phyloP scores from a whole-genome alignment of 1,140 invertebrate genomes.

The Pachyrhynchus sulphureomaculatus region DNA sequence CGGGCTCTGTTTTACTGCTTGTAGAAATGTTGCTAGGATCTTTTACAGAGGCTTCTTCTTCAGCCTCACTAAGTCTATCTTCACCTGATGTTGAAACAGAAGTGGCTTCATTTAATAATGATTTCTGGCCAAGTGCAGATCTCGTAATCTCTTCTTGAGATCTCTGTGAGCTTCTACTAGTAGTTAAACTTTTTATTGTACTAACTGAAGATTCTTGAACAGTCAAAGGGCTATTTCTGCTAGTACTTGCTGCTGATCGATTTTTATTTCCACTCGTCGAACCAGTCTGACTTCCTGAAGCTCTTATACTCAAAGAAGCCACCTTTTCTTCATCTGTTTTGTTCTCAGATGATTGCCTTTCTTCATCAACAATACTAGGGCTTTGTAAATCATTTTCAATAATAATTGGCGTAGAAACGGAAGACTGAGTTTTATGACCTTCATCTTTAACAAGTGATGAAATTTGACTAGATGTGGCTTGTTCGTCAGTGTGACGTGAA shows the following conservation, averaged over 20 bases:
- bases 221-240: no score
- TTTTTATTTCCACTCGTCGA: not conserved
- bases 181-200: no score
- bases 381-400: not conserved
- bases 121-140: no score
- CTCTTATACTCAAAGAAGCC: conserved; percentile 8
- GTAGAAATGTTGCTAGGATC: no score
- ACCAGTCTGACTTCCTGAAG: not conserved
- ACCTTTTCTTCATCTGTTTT: conserved; percentile 31
- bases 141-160: no score
- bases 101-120: no score
- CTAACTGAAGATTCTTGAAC: no score
- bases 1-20: no score
- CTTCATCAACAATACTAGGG: not conserved
- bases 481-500: not conserved
- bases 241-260: not conserved
- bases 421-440: not conserved
- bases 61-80: no score
- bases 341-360: conserved; percentile 16
- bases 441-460: not conserved
- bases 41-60: no score
- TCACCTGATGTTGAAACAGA: no score
- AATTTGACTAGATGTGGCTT: not conserved
- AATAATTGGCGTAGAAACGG: not conserved
- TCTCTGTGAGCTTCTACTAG: no score